phyloP scores from a whole-genome alignment of 2,113 vertebrate species.

The Thalassoma bifasciatum region DNA sequence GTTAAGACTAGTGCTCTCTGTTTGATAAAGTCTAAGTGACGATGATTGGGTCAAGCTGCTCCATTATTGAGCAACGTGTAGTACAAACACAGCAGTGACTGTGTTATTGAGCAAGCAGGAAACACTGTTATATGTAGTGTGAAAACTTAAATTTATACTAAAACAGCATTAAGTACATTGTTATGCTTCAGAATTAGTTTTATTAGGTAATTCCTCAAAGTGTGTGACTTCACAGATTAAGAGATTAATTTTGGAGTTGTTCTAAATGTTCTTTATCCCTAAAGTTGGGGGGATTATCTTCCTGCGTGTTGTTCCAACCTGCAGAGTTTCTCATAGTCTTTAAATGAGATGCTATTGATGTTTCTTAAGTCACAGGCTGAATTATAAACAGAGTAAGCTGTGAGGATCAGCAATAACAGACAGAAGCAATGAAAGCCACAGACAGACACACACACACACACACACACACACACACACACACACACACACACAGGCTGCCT shows the following conservation, averaged over 20 bases:
- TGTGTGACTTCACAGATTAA: background rate
- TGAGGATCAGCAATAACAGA: background rate
- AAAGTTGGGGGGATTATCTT: background rate
- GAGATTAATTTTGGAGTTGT: background rate
- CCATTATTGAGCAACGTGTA: constrained; percentile 39
- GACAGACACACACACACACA: background rate
- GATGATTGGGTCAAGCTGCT: background rate
- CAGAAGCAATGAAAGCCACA: background rate
- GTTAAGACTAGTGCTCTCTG: too few relatives aligned
- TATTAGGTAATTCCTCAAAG: background rate
- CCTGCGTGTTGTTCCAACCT: background rate
- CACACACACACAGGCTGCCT: background rate
- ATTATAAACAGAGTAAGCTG: background rate
- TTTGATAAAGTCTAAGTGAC: background rate
- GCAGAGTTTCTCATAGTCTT: background rate
- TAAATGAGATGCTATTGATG: background rate
- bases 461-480: background rate
- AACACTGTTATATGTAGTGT: background rate
- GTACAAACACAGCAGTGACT: constrained; percentile 9
- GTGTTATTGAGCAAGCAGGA: background rate
- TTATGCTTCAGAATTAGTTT: too few relatives aligned
- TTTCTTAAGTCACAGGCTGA: too few relatives aligned
- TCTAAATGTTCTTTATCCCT: background rate
- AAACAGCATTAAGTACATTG: too few relatives aligned
- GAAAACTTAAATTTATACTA: too few relatives aligned